phyloP scores from a whole-genome alignment of 2,113 vertebrate species.

The Brachyhypopomus gauderio region DNA sequence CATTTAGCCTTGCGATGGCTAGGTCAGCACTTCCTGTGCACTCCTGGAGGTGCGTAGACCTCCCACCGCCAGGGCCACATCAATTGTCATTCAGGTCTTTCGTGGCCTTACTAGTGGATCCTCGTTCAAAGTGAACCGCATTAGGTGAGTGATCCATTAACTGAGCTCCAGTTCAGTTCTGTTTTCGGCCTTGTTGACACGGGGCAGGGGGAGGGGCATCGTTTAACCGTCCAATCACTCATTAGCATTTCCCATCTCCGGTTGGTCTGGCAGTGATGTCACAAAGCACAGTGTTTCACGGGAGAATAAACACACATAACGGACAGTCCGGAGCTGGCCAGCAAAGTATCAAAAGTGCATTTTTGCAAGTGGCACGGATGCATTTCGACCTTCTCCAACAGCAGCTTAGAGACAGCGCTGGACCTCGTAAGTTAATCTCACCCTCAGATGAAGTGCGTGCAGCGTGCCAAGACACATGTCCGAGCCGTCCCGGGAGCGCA shows the following conservation, averaged over 20 bases:
- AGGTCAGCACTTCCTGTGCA: constrained; percentile 43
- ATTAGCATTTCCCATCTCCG: constrained; percentile 5
- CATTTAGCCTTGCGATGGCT: constrained; percentile 52
- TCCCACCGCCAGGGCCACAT: constrained; percentile 4
- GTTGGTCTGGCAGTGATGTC: neutral
- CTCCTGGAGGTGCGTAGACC: neutral
- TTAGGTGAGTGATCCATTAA: constrained; percentile 39
- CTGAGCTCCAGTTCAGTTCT: constrained; percentile 24
- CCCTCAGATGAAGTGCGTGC: constrained; percentile 32
- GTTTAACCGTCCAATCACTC: constrained; percentile 5
- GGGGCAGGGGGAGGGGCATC: no score
- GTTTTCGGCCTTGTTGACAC: constrained; percentile 14
- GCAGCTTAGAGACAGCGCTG: neutral
- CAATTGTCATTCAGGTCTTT: constrained; percentile 42
- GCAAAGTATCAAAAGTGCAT: neutral
- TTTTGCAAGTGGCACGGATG: constrained; percentile 12
- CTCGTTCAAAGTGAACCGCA: constrained; percentile 29
- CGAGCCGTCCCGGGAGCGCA: constrained; percentile 19
- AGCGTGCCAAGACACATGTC: neutral
- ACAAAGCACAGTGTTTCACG: neutral
- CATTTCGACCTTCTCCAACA: neutral
- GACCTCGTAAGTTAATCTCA: constrained; percentile 7
- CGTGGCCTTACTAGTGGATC: constrained; percentile 17
- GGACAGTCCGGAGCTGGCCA: neutral
- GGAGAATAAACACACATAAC: neutral